A percentile compares a stretch with the other conserved stretches of the same genome.
Evolutionary conservation across 2,888 invertebrate species (phyloP).

Genomic region (Stramonita haemastoma): DNA sequence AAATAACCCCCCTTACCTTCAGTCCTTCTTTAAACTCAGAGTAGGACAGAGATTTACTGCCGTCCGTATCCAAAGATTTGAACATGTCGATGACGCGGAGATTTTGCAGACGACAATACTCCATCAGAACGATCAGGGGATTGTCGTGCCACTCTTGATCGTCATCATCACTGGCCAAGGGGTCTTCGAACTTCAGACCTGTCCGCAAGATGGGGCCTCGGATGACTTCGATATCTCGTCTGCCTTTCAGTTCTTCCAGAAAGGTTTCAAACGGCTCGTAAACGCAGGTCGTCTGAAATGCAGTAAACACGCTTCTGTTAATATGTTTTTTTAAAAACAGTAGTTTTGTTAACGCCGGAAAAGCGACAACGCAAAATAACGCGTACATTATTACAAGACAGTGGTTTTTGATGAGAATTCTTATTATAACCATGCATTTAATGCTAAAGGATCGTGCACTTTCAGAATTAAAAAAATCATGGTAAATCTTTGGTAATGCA

Average conservation of each 20-base stretch:
- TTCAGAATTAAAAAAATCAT: no score
- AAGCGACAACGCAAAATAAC: no score
- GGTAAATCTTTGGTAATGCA: no score
- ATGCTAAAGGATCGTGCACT: no score
- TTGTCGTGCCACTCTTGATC: constrained; percentile 39
- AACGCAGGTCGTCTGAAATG: constrained; percentile 43
- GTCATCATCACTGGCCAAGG: constrained; percentile 24
- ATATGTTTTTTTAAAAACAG: no score
- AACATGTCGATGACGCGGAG: constrained; percentile 57
- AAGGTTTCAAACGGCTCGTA: constrained; percentile 44
- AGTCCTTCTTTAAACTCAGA: constrained; percentile 53
- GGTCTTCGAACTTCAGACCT: constrained; percentile 32
- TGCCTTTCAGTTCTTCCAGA: constrained; percentile 29
- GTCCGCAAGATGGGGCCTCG: constrained; percentile 40
- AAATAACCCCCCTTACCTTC: constrained; percentile 38
- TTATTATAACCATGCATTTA: no score
- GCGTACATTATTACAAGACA: no score
- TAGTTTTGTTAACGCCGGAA: no score
- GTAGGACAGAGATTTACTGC: constrained; percentile 49
- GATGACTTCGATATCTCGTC: constrained; percentile 36
- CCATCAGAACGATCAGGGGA: constrained; percentile 53
- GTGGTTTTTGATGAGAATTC: no score
- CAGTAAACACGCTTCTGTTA: not conserved
- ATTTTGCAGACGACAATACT: constrained; percentile 53
- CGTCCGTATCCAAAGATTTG: constrained; percentile 52